Evolutionary conservation across 1,140 invertebrate species (phyloP).

Genomic region (Solen grandis): DNA sequence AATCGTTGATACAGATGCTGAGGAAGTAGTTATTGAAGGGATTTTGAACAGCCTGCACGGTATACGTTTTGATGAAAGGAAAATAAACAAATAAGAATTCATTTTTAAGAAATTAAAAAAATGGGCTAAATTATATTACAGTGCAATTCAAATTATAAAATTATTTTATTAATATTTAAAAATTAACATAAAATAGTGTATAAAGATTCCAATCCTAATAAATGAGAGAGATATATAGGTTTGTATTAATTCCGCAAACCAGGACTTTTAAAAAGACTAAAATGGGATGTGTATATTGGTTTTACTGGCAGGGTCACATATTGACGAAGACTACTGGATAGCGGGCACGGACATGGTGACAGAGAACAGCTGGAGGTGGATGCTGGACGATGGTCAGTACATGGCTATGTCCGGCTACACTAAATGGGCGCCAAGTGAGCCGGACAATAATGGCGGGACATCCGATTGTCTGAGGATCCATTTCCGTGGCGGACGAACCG

Average conservation of each 20-base stretch:
- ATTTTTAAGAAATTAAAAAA: too few species aligned
- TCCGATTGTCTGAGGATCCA: not conserved
- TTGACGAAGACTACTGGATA: not conserved
- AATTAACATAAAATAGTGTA: too few species aligned
- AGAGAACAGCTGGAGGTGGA: not conserved
- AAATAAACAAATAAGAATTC: too few species aligned
- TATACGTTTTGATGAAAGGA: not conserved
- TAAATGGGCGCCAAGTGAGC: not conserved
- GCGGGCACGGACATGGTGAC: not conserved
- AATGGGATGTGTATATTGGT: too few species aligned
- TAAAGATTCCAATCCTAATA: too few species aligned
- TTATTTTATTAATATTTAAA: too few species aligned
- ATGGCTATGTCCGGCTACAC: not conserved
- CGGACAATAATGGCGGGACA: not conserved
- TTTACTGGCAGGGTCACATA: not conserved
- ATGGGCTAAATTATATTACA: too few species aligned
- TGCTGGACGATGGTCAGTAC: not conserved
- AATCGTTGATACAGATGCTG: not conserved
- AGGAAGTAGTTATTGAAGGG: not conserved
- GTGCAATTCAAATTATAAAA: too few species aligned
- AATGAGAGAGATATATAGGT: too few species aligned
- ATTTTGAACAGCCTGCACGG: not conserved
- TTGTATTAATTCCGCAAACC: too few species aligned
- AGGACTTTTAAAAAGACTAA: too few species aligned
- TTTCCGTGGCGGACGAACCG: not conserved